Evolutionary conservation across 1,140 invertebrate genomes (phyloP).

Genomic region (Copidosoma floridanum): DNA sequence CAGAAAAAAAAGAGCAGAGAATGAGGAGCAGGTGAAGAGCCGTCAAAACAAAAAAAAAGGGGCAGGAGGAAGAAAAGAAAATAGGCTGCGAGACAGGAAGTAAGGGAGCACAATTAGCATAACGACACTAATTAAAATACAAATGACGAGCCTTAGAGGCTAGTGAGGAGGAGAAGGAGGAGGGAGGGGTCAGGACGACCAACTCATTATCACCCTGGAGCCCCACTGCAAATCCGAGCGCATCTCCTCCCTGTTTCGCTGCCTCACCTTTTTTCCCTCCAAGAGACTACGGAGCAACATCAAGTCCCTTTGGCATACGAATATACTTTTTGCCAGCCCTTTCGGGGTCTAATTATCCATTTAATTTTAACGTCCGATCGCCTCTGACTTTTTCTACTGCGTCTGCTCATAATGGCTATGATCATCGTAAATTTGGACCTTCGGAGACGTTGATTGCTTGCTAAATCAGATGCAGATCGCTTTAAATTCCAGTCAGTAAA

Average conservation of each 20-base stretch:
- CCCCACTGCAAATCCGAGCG: no score
- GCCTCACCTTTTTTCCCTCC: conserved; percentile 27
- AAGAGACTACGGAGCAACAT: no score
- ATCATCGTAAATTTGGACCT: no score
- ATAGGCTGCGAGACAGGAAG: conserved; percentile 48
- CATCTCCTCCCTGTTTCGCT: conserved; percentile 17
- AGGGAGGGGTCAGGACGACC: conserved; percentile 40
- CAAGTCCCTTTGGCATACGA: no score
- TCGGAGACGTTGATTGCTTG: no score
- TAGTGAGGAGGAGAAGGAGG: no score
- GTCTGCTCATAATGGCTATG: no score
- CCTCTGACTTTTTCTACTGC: no score
- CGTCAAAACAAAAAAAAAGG: conserved; percentile 49
- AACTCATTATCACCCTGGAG: conserved; percentile 55
- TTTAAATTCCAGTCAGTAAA: no score
- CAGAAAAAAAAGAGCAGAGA: conserved; percentile 6
- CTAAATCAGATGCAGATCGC: no score
- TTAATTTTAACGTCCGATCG: conserved; percentile 28
- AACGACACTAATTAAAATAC: conserved; percentile 61
- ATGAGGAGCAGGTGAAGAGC: background rate
- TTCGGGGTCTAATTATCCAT: conserved; percentile 48
- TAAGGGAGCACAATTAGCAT: conserved; percentile 57
- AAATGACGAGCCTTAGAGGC: conserved; percentile 56
- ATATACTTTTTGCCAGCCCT: no score
- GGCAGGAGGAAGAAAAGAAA: no score